phyloP scores from a whole-genome alignment of 2,888 invertebrate species.

The Trichopoda pennipes region DNA sequence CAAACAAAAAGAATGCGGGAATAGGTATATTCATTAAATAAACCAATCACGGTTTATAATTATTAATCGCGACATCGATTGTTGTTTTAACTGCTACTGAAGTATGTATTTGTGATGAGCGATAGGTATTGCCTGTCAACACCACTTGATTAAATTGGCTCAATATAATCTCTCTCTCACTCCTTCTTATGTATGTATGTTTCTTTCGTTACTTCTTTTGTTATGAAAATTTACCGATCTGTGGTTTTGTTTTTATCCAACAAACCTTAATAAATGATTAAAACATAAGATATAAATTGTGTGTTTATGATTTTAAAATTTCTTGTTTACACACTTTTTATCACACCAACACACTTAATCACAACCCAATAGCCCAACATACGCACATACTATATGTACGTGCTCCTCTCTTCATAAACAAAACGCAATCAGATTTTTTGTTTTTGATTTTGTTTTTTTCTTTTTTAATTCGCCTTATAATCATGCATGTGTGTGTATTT shows the following conservation, averaged over 20 bases:
- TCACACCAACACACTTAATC: neutral
- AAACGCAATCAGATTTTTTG: neutral
- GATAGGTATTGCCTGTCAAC: constrained; percentile 29
- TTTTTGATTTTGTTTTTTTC: too few species aligned
- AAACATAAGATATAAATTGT: too few species aligned
- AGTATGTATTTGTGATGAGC: neutral
- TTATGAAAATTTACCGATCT: neutral
- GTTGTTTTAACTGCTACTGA: constrained; percentile 3
- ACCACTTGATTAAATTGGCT: constrained; percentile 11
- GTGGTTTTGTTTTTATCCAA: constrained; percentile 10
- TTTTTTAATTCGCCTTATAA: constrained; percentile 47
- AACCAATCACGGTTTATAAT: neutral
- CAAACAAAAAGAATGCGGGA: neutral
- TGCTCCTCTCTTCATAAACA: neutral
- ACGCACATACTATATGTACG: neutral
- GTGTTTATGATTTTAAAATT: neutral
- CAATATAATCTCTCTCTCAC: constrained; percentile 10
- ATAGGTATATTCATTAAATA: neutral
- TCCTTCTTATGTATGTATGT: constrained; percentile 24
- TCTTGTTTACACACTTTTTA: neutral
- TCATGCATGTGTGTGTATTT: neutral
- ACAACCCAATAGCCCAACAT: neutral
- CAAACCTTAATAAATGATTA: too few species aligned
- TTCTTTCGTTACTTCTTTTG: constrained; percentile 24
- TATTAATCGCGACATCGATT: neutral